Base-by-base conservation (phyloP, 1,140 invertebrate genomes). In the Papilio dardanus region DNA sequence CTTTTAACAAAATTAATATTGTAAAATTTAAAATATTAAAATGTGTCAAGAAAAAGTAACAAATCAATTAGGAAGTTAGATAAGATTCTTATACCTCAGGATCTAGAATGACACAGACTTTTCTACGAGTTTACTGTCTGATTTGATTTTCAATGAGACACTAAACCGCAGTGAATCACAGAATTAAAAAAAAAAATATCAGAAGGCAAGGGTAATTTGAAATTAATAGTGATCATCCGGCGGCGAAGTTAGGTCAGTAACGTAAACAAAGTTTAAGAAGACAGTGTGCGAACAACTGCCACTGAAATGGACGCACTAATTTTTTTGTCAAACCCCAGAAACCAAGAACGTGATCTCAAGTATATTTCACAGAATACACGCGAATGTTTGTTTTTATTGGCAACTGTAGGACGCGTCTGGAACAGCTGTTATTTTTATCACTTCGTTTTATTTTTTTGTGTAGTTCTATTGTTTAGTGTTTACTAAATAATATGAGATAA, bases 321-420 rank as follows among this genome's bases (percentile, higher is more conserved):
- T 69, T 69, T 69, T 69, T 69, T 69, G 67, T 69, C 5, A 28
- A 69, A 37, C 37, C 67, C 67, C 21, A 37, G 19, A 42, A 69
- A 69, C 67, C 21, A 62, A 62, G 37, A 69, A 42, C 67, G 67
- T 35, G 67, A 69, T 69, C 67, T 42, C 67, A 16, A 69, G 33
- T 69, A 69, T 69, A 42, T 69, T 69, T 69, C 67, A 42, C 67
- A 42, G 67, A 69, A 69, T 40, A 69, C 33, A 28, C 33, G 30
- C 21, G 33, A 69, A 40, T 69, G 67, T 69, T 69, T 69, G 33
- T 69, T 40, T 69, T 69, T 69, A 69, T 69, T 69, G 67, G 54
- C 54, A 62, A 62, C 54, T 28, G 54, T 62, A 28, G 54, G 54
- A 62, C 54, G 21, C 54, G 3, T 62, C 54, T 62, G 28, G 14